Conservation (phyloP, 2,113 vertebrate genomes). For the Colinus virginianus region DNA sequence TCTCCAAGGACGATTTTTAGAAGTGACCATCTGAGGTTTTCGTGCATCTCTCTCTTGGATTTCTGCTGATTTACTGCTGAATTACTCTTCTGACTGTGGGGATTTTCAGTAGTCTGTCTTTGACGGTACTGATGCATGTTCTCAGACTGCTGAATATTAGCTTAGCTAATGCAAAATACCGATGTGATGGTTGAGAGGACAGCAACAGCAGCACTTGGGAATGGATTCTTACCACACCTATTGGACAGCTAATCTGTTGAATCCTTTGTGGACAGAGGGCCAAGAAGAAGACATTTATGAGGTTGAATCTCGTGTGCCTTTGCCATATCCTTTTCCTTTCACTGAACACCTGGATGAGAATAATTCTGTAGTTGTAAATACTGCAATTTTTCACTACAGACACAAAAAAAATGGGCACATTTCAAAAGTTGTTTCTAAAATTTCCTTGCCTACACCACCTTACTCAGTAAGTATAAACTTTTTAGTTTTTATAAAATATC, state of each 20-base stretch:
- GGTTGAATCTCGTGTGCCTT: slow-evolving; percentile 92
- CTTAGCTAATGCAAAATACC: background rate
- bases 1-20: slow-evolving; percentile 13
- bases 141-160: background rate
- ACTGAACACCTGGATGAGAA: slow-evolving; percentile 84
- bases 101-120: slow-evolving; percentile 71
- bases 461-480: slow-evolving; percentile 92
- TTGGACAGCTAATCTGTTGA: slow-evolving; percentile 80
- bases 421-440: slow-evolving; percentile 94
- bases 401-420: slow-evolving; percentile 87
- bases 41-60: background rate
- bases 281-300: slow-evolving; percentile 91
- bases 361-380: slow-evolving; percentile 92
- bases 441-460: slow-evolving; percentile 94
- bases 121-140: background rate
- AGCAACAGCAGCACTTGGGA: background rate
- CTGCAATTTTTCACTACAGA: slow-evolving; percentile 89
- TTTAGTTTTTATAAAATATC: background rate
- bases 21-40: background rate
- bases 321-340: slow-evolving; percentile 91
- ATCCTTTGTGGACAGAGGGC: slow-evolving; percentile 83
- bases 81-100: slow-evolving; percentile 46
- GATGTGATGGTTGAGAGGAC: background rate
- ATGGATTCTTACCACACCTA: slow-evolving; percentile 93
- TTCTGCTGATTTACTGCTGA: background rate